Evolutionary conservation across 2,113 vertebrate species (phyloP).

Genomic region (Nothoprocta pentlandii): DNA sequence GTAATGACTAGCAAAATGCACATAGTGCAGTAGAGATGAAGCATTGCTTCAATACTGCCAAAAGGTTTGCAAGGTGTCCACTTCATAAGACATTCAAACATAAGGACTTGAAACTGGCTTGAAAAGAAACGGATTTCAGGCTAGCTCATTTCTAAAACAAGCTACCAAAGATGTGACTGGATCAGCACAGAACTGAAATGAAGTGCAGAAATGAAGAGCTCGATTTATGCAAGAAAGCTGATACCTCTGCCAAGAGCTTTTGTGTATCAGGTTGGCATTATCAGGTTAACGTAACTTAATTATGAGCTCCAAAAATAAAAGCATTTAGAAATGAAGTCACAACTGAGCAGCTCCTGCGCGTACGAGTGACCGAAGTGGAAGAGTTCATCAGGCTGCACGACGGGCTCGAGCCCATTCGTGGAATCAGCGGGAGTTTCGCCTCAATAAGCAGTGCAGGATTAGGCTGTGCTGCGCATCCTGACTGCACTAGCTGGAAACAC

Average conservation of each 20-base stretch:
- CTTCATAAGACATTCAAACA: neutral
- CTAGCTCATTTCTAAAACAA: neutral
- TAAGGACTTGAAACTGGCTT: neutral
- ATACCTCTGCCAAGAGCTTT: neutral
- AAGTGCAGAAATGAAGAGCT: neutral
- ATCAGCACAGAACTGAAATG: neutral
- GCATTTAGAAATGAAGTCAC: conserved; percentile 7
- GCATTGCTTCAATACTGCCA: fast-evolving
- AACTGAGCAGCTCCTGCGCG: neutral
- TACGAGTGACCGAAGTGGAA: conserved; percentile 52
- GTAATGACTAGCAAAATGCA: neutral
- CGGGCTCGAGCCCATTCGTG: conserved; percentile 40
- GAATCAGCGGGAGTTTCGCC: conserved; percentile 41
- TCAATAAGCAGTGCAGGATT: conserved; percentile 41
- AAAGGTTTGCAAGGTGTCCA: neutral
- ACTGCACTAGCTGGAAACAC: neutral
- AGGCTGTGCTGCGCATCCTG: neutral
- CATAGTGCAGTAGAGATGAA: fast-evolving
- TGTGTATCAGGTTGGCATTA: neutral
- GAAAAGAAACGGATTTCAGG: neutral
- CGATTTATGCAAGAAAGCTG: neutral
- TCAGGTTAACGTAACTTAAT: conserved; percentile 23
- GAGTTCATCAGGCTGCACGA: conserved; percentile 31
- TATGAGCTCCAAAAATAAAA: neutral
- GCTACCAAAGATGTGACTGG: neutral